Percentiles rank a stretch among this genome's conserved stretches.
Evolutionary conservation across 2,113 vertebrate genomes (phyloP).

Genomic region (Xenus cinereus): DNA sequence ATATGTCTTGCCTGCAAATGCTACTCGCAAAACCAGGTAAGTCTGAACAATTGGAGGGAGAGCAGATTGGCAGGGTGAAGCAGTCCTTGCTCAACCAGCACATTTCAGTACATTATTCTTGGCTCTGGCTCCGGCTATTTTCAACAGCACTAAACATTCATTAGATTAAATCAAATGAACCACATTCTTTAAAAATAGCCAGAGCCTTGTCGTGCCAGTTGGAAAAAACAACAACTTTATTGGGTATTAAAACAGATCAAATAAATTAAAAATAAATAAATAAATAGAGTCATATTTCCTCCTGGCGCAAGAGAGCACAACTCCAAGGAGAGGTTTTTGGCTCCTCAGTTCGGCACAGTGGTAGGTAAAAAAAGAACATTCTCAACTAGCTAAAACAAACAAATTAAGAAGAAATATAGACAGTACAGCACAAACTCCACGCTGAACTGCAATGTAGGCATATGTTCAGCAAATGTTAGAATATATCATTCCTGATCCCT

Average conservation of each 20-base stretch:
- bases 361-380: constrained; percentile 38
- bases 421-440: background rate
- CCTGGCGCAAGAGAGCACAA: background rate
- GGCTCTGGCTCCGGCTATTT: constrained; percentile 50
- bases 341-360: constrained; percentile 28
- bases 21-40: background rate
- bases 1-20: background rate
- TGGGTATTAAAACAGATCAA: constrained; percentile 48
- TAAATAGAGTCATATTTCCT: constrained; percentile 23
- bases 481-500: background rate
- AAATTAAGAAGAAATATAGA: constrained; percentile 42
- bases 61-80: background rate
- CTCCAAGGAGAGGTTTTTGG: constrained; percentile 22
- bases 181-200: constrained; percentile 56
- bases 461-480: constrained; percentile 18
- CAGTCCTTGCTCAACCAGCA: constrained; percentile 24
- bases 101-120: constrained; percentile 61
- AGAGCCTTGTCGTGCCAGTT: constrained; percentile 14
- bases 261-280: constrained; percentile 49
- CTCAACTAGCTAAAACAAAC: constrained; percentile 57
- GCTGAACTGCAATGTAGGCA: background rate
- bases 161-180: constrained; percentile 61
- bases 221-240: constrained; percentile 55
- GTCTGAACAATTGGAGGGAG: background rate
- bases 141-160: constrained; percentile 54